A percentile compares a stretch with the other conserved stretches of the same genome.
phyloP scores from a whole-genome alignment of 1,140 invertebrate genomes.

The Ruditapes philippinarum region DNA sequence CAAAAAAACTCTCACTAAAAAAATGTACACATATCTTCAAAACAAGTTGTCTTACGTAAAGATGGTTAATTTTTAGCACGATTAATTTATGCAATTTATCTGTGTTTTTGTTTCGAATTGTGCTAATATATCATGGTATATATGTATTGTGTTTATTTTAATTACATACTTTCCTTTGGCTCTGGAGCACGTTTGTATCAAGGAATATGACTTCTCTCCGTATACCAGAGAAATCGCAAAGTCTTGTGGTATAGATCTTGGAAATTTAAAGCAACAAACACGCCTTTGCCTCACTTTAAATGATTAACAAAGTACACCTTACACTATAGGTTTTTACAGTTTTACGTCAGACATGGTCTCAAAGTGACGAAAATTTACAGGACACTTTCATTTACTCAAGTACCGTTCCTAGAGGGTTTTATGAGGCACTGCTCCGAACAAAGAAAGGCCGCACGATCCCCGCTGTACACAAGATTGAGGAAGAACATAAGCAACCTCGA shows the following conservation, averaged over 20 bases:
- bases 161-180: too few relatives aligned
- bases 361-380: neutral
- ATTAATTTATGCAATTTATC: neutral
- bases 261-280: neutral
- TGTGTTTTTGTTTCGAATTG: neutral
- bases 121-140: too few relatives aligned
- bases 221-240: neutral
- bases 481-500: neutral
- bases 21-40: too few relatives aligned
- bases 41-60: too few relatives aligned
- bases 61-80: too few relatives aligned
- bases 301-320: neutral
- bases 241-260: neutral
- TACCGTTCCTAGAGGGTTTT: neutral
- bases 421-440: neutral
- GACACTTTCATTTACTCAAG: neutral
- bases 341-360: neutral
- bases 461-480: neutral
- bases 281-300: neutral
- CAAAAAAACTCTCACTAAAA: too few relatives aligned
- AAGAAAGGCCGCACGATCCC: neutral
- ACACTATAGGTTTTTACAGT: neutral
- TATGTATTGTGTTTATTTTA: too few relatives aligned
- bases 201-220: neutral
- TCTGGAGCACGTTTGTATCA: neutral